A percentile compares a stretch with the other conserved stretches of the same genome.
Evolutionary conservation across 92 coral and sea anemone genomes (phyloP).

Genomic region (Epizoanthus stellaris): DNA sequence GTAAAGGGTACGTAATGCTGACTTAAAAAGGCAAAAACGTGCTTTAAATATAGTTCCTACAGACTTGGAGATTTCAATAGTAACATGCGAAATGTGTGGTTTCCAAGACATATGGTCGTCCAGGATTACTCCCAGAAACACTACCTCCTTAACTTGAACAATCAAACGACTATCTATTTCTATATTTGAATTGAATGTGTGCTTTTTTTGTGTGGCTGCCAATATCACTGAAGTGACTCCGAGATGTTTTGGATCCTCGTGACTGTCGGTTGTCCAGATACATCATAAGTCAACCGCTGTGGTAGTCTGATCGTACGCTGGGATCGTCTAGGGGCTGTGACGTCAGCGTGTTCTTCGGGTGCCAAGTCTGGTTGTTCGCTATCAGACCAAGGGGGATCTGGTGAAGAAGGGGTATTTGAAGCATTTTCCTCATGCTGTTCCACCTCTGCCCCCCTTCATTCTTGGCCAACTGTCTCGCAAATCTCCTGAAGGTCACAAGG

Average conservation of each 20-base stretch:
- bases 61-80: no score
- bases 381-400: background rate
- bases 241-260: background rate
- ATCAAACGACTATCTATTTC: no score
- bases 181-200: no score
- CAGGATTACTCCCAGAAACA: no score
- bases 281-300: slow-evolving; percentile 21
- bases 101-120: no score
- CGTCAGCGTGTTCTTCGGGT: slow-evolving; percentile 21
- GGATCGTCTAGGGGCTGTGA: background rate
- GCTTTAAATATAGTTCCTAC: no score
- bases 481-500: slow-evolving; percentile 4
- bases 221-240: slow-evolving; percentile 5
- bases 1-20: no score
- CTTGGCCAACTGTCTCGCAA: background rate
- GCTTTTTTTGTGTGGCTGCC: no score
- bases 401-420: no score
- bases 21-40: no score
- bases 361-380: background rate
- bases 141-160: no score
- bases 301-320: background rate
- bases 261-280: slow-evolving; percentile 12
- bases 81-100: no score
- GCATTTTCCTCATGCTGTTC: slow-evolving; percentile 16
- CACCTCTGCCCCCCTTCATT: background rate